These are phyloP conservation scores for Spodoptera exigua DNA, from an alignment of 2,888 invertebrate genomes.

Conservation along the genomic window DNA sequence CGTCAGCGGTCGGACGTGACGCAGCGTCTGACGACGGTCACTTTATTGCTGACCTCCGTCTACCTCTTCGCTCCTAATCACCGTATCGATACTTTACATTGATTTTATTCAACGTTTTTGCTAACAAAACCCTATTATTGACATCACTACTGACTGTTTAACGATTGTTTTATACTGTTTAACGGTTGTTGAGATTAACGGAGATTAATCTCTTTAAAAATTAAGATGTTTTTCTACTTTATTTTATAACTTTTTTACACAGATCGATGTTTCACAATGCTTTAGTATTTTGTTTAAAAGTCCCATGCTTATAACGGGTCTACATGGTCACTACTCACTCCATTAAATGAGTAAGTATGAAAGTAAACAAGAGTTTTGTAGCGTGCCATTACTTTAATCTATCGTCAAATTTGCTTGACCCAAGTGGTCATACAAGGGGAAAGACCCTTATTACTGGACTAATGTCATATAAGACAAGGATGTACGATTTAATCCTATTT, in stretches of 20 bases:
- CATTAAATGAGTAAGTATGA: conserved; percentile 82
- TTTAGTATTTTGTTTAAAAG: too few species aligned
- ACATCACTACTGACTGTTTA: conserved; percentile 16
- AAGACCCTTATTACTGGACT: not conserved
- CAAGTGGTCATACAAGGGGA: conserved; percentile 45
- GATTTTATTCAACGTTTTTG: conserved; percentile 68
- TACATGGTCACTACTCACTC: conserved; percentile 62
- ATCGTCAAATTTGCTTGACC: conserved; percentile 83
- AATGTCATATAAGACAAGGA: not conserved
- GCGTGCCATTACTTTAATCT: conserved; percentile 80
- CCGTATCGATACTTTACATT: conserved; percentile 72
- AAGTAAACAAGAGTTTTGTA: conserved; percentile 77
- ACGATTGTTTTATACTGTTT: conserved; percentile 5
- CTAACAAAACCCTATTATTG: conserved; percentile 45
- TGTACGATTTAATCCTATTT: not conserved
- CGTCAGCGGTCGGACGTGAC: conserved; percentile 82
- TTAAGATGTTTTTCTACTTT: not conserved
- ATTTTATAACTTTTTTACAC: too few species aligned
- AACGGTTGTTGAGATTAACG: not conserved
- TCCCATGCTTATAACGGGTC: conserved; percentile 66
- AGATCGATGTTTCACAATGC: too few species aligned
- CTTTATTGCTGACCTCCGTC: conserved; percentile 89
- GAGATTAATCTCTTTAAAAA: conserved; percentile 2
- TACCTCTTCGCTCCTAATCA: conserved; percentile 83
- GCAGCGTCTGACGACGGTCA: conserved; percentile 86